These are phyloP conservation scores for Noctua pronuba DNA, from an alignment of 2,888 invertebrate genomes.

Conservation along the genomic window DNA sequence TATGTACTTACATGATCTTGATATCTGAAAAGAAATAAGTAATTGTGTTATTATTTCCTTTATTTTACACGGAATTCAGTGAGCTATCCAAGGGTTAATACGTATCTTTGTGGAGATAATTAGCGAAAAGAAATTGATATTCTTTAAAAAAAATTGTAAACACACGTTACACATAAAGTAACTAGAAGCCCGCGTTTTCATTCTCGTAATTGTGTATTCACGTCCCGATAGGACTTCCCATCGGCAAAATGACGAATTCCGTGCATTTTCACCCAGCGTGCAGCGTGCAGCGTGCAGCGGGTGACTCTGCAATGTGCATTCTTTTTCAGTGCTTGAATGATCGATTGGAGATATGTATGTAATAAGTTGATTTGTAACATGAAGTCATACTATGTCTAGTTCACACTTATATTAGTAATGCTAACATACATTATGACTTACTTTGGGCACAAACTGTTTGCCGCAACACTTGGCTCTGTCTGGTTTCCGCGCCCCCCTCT, in stretches of 20 bases:
- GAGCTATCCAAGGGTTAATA: not conserved
- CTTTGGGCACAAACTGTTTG: constrained; percentile 17
- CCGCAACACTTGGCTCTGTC: constrained; percentile 25
- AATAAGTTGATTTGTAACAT: not conserved
- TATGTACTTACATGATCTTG: constrained; percentile 71
- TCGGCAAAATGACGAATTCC: not conserved
- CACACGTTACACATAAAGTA: not conserved
- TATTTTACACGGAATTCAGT: not conserved
- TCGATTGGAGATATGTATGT: not conserved
- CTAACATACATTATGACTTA: not conserved
- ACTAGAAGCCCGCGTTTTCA: not conserved
- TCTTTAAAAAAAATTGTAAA: not conserved
- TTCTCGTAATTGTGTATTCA: not conserved
- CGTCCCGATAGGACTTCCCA: not conserved
- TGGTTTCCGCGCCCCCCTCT: constrained; percentile 9
- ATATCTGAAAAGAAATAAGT: constrained; percentile 73
- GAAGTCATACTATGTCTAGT: not conserved
- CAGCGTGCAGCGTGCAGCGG: not conserved
- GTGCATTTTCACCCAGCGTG: not conserved
- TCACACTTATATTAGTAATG: not conserved
- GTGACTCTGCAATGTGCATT: not conserved
- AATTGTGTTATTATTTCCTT: constrained; percentile 6
- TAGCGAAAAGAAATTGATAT: not conserved
- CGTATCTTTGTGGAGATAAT: not conserved
- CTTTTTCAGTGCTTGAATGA: not conserved